Evolutionary conservation across 1,140 invertebrate species (phyloP), one percentile per base, ranked within the genome.

Genomic region (Drosophila micromelanica): DNA sequence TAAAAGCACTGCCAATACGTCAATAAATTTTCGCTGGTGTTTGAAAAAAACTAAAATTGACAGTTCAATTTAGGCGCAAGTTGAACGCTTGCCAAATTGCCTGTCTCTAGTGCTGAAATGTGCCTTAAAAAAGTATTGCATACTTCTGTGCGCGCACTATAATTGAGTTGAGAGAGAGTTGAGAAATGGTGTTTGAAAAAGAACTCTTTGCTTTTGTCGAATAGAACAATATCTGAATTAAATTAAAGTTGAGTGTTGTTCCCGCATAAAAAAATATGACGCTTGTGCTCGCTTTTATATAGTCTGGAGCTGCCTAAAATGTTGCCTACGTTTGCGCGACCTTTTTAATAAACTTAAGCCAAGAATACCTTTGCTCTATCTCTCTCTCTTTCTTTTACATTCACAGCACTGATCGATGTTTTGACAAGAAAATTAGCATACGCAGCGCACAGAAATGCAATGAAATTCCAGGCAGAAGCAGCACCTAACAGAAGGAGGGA

Each of bases 371-470:
- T 30, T 59, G 42, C 15, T n/a, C 11, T 59, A 7, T 59, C 27
- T 27, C 23, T 59, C 27, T 27, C 23, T 48, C 27, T 27, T 15
- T 40, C 13, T 30, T 9, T 13, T 15, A 32, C 51, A 62, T 40
- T 42, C 23, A 49, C n/a, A 2, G 27, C 45, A 5, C 43, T 57
- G 71, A 89, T 89, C 76, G 76, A 87, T 87, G 84, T 78, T 82
- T 79, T 80, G 79, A 82, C 76, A 76, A 68, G 60, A 68, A 79
- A 89, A 87, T 87, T 87, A 89, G 76, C 85, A 87, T 87, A 77
- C 49, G 54, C 71, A 48, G 59, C 43, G 43, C 40, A 54, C 40
- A 35, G 56, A 60, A 42, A 27, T 43, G 30, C 23, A 42, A 51
- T 23, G 23, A 23, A 38, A 48, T 68, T 54, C 35, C 63, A 54